These are phyloP conservation scores for Heliothis peltigera DNA, from an alignment of 2,888 invertebrate genomes.

Conservation along the genomic window DNA sequence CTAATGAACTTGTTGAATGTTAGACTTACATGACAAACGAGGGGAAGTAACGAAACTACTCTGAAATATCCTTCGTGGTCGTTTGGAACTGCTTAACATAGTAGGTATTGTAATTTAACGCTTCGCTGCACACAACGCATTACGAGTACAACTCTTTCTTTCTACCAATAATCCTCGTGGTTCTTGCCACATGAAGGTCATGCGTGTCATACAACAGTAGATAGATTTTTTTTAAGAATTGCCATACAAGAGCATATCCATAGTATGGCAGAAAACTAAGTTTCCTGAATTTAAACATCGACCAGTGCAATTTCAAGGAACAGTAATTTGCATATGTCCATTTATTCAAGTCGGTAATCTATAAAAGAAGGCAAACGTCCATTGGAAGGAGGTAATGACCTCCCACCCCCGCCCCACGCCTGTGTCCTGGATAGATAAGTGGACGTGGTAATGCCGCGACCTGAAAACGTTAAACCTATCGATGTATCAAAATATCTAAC, in stretches of 20 bases:
- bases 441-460: conserved; percentile 50
- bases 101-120: conserved; percentile 21
- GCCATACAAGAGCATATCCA: background rate
- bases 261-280: background rate
- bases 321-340: conserved; percentile 36
- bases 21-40: conserved; percentile 37
- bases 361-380: conserved; percentile 49
- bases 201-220: too few relatives aligned
- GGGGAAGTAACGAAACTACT: conserved; percentile 33
- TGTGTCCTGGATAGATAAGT: conserved; percentile 68
- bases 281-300: conserved; percentile 1
- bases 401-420: conserved; percentile 43
- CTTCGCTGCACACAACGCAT: conserved; percentile 18
- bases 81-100: conserved; percentile 17
- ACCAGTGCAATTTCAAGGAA: conserved; percentile 7
- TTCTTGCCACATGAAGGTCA: background rate
- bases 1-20: conserved; percentile 47
- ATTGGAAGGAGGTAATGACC: conserved; percentile 60
- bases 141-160: conserved; percentile 6
- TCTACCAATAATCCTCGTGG: conserved; percentile 6
- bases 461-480: conserved; percentile 50
- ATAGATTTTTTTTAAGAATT: too few relatives aligned
- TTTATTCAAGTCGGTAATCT: conserved; percentile 36
- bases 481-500: conserved; percentile 20
- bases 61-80: conserved; percentile 25